phyloP scores from a whole-genome alignment of 2,888 invertebrate genomes.

The Magallana nippona region DNA sequence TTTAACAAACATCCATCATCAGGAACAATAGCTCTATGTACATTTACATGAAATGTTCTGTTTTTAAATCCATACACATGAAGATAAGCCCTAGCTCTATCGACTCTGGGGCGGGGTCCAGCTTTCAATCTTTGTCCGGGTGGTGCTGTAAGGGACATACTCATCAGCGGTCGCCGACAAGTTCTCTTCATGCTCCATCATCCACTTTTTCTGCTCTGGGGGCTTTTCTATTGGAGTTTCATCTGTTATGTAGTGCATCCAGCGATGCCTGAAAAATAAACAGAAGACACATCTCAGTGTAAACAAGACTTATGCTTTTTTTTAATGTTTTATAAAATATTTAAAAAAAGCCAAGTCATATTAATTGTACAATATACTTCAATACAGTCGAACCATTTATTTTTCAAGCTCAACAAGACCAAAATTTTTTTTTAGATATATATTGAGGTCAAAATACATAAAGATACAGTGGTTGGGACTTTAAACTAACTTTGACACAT shows the following conservation, averaged over 20 bases:
- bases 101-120: slow-evolving; percentile 83
- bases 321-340: too few species aligned
- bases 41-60: not conserved
- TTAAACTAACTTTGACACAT: too few species aligned
- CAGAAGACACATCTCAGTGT: not conserved
- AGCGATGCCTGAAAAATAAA: slow-evolving; percentile 84
- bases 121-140: slow-evolving; percentile 90
- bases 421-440: too few species aligned
- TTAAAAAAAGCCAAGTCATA: too few species aligned
- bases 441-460: too few species aligned
- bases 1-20: not conserved
- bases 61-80: not conserved
- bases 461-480: too few species aligned
- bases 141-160: slow-evolving; percentile 95
- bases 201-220: slow-evolving; percentile 90
- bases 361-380: too few species aligned
- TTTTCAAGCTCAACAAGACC: too few species aligned
- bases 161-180: slow-evolving; percentile 88
- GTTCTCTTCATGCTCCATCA: slow-evolving; percentile 91
- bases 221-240: slow-evolving; percentile 84
- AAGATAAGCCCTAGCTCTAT: not conserved
- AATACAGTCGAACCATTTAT: too few species aligned
- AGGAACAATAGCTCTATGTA: not conserved
- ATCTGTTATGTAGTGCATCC: slow-evolving; percentile 97
- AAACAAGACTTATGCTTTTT: too few species aligned